phyloP scores from a whole-genome alignment of 2,113 vertebrate species.

The Melospiza melodia region DNA sequence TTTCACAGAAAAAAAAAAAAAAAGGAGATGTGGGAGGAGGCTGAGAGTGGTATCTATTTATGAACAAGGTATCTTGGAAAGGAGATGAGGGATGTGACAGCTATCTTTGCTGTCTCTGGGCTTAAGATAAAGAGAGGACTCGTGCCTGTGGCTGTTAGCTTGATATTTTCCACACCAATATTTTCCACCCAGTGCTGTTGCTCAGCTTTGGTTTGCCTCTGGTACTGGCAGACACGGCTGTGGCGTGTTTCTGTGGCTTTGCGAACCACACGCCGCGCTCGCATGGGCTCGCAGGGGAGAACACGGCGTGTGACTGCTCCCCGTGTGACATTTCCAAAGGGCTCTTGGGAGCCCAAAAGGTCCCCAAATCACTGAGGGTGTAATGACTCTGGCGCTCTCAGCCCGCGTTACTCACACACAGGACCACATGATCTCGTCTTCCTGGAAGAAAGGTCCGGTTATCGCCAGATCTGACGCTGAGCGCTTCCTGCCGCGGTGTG shows the following conservation, averaged over 20 bases:
- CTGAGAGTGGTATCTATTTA: not conserved
- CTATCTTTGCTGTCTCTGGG: not conserved
- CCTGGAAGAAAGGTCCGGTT: conserved; percentile 60
- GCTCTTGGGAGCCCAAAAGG: not conserved
- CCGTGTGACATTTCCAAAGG: not conserved
- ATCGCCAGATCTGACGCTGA: conserved; percentile 39
- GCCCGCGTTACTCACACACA: not conserved
- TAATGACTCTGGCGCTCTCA: not conserved
- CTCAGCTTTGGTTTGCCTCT: not conserved
- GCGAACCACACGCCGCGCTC: fast-evolving
- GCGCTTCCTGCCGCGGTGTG: conserved; percentile 41
- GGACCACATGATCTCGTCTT: conserved; percentile 47
- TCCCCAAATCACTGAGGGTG: not conserved
- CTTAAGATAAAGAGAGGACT: not conserved
- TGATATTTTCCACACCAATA: not conserved
- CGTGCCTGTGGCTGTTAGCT: not conserved
- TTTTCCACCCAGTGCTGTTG: not conserved
- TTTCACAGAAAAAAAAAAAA: not conserved
- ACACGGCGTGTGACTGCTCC: not conserved
- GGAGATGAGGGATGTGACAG: not conserved
- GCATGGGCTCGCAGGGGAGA: not conserved
- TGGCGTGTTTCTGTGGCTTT: not conserved
- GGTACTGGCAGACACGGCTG: fast-evolving
- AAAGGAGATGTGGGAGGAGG: not conserved
- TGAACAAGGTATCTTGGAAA: not conserved